These are phyloP conservation scores for Tenthredo amoena DNA, from an alignment of 2,888 invertebrate species.

Conservation along the genomic window DNA sequence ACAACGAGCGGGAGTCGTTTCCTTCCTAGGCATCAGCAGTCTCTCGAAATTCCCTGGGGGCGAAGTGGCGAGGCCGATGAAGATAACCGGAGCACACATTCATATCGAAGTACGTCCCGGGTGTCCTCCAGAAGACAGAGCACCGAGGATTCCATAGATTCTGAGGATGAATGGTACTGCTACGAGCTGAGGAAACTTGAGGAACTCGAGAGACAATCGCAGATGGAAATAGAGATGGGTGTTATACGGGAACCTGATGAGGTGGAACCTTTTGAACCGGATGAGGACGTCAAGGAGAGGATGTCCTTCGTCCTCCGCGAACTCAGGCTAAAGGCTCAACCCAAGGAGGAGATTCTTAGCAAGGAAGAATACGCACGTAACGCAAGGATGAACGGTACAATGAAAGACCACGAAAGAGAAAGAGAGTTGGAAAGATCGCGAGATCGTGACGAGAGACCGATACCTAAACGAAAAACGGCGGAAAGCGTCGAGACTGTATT, in stretches of 20 bases:
- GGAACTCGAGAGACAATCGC: slow-evolving; percentile 89
- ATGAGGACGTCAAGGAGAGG: slow-evolving; percentile 86
- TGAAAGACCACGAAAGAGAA: slow-evolving; percentile 62
- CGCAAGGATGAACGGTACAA: slow-evolving; percentile 67
- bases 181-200: slow-evolving; percentile 93
- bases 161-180: slow-evolving; percentile 96
- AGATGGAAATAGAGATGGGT: slow-evolving; percentile 83
- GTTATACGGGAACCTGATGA: slow-evolving; percentile 82
- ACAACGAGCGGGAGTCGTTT: slow-evolving; percentile 79
- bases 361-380: slow-evolving; percentile 59
- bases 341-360: slow-evolving; percentile 64
- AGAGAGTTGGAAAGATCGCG: slow-evolving; percentile 63
- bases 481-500: slow-evolving; percentile 76
- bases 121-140: slow-evolving; percentile 93
- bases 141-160: slow-evolving; percentile 95
- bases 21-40: slow-evolving; percentile 86
- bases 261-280: slow-evolving; percentile 81
- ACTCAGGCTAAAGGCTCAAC: slow-evolving; percentile 84
- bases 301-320: slow-evolving; percentile 91
- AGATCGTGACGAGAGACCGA: slow-evolving; percentile 69
- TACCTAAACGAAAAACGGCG: slow-evolving; percentile 72
- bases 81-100: slow-evolving; percentile 92
- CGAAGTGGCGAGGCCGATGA: slow-evolving; percentile 85
- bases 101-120: slow-evolving; percentile 91
- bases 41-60: slow-evolving; percentile 88